These are phyloP conservation scores for Drosophila algonquin DNA, from an alignment of 2,888 invertebrate genomes.

Conservation along the genomic window DNA sequence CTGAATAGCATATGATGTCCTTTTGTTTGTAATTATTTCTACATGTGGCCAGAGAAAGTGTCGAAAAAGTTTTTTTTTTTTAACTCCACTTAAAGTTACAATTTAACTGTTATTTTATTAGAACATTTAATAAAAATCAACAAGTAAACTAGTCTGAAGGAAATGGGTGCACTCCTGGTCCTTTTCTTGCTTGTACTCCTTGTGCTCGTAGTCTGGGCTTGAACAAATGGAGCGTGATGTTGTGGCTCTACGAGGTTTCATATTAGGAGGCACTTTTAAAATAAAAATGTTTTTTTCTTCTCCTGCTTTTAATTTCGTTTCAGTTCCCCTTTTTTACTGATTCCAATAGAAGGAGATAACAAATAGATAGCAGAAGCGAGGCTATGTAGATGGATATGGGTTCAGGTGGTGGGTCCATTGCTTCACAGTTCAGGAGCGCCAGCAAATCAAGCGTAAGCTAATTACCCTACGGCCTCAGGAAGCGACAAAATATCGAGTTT, in stretches of 20 bases:
- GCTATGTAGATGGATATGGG: slow-evolving; percentile 1
- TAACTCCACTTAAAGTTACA: slow-evolving; percentile 77
- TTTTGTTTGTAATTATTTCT: slow-evolving; percentile 27
- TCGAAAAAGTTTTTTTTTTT: slow-evolving; percentile 55
- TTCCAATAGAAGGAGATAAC: slow-evolving; percentile 36
- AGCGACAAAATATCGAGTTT: slow-evolving; percentile 74
- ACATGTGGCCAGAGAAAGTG: slow-evolving; percentile 44
- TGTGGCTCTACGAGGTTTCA: slow-evolving; percentile 79
- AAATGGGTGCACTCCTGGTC: slow-evolving; percentile 53
- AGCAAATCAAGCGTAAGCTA: slow-evolving; percentile 74
- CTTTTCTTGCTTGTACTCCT: slow-evolving; percentile 9
- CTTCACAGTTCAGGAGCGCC: slow-evolving; percentile 49
- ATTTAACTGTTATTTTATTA: slow-evolving; percentile 80
- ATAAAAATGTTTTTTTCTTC: slow-evolving; percentile 77
- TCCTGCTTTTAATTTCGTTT: slow-evolving; percentile 68
- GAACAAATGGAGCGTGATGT: slow-evolving; percentile 80
- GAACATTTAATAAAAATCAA: slow-evolving; percentile 80
- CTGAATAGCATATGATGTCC: slow-evolving; percentile 38
- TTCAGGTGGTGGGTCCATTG: slow-evolving; percentile 6
- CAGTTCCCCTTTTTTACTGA: slow-evolving; percentile 57
- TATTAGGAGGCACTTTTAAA: slow-evolving; percentile 80
- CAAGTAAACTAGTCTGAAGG: slow-evolving; percentile 75
- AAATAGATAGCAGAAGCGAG: slow-evolving; percentile 3
- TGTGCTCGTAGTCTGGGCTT: slow-evolving; percentile 51
- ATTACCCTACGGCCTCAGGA: slow-evolving; percentile 64